phyloP scores from a whole-genome alignment of 2,888 invertebrate species.

The Leptarthrus brevirostris region DNA sequence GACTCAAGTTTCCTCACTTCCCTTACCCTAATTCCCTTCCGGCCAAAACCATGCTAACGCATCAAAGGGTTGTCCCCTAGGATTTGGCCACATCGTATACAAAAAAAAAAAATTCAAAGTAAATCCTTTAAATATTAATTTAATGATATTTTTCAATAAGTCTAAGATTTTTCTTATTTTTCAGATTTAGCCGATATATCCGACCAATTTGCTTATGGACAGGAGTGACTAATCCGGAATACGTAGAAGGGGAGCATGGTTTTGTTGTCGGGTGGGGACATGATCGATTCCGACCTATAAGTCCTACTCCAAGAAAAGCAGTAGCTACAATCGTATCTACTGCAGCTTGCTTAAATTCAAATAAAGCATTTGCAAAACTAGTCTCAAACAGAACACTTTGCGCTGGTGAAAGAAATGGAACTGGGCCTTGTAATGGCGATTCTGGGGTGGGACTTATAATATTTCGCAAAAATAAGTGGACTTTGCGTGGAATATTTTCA shows the following conservation, averaged over 20 bases:
- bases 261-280: constrained; percentile 71
- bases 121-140: too few relatives aligned
- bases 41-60: too few relatives aligned
- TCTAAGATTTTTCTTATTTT: too few relatives aligned
- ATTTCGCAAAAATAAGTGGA: constrained; percentile 66
- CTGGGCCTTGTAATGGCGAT: constrained; percentile 67
- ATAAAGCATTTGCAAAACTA: constrained; percentile 51
- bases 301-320: constrained; percentile 60
- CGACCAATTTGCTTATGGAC: constrained; percentile 71
- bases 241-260: constrained; percentile 67
- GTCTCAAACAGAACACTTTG: constrained; percentile 65
- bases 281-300: not conserved
- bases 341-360: constrained; percentile 67
- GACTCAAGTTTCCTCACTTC: too few relatives aligned
- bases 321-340: constrained; percentile 68
- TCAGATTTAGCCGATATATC: constrained; percentile 65
- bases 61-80: too few relatives aligned
- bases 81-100: too few relatives aligned
- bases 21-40: too few relatives aligned
- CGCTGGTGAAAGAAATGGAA: constrained; percentile 62
- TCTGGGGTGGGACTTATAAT: constrained; percentile 73
- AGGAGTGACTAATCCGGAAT: constrained; percentile 60
- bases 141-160: too few relatives aligned
- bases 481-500: constrained; percentile 69
- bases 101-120: too few relatives aligned